phyloP scores from a whole-genome alignment of 2,797 vertebrate genomes.

The Acropternis orthonyx region DNA sequence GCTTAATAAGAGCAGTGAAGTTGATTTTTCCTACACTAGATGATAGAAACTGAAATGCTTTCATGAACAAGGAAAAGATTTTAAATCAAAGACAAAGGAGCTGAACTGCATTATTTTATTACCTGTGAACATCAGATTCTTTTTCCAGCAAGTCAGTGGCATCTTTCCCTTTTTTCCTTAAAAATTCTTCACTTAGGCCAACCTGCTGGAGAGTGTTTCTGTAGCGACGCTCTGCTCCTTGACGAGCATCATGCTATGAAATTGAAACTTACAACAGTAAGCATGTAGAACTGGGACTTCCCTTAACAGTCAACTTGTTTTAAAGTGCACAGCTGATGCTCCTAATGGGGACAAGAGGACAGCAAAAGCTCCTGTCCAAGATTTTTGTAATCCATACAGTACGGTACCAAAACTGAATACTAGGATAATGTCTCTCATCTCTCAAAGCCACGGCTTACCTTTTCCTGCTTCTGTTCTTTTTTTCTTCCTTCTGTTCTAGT shows the following conservation, averaged over 20 bases:
- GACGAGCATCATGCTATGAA: conserved; percentile 81
- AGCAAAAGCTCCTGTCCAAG: background rate
- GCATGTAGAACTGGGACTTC: background rate
- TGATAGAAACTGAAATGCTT: background rate
- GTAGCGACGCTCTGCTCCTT: conserved; percentile 82
- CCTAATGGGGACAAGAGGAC: background rate
- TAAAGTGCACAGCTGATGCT: background rate
- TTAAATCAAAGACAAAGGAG: background rate
- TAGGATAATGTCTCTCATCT: background rate
- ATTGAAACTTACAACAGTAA: background rate
- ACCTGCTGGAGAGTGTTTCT: conserved; percentile 81
- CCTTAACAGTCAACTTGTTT: background rate
- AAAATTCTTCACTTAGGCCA: conserved; percentile 87
- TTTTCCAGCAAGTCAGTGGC: conserved; percentile 46
- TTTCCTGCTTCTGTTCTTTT: background rate
- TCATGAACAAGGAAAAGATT: background rate
- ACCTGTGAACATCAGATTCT: conserved; percentile 73
- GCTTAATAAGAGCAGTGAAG: background rate
- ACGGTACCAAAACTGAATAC: background rate
- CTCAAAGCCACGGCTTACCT: background rate
- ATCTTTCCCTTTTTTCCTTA: conserved; percentile 80
- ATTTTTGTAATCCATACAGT: background rate
- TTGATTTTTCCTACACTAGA: background rate
- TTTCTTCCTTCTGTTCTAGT: background rate
- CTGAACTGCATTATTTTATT: background rate